Evolutionary conservation across 2,888 invertebrate species (phyloP).

Genomic region (Incurvaria masculella): DNA sequence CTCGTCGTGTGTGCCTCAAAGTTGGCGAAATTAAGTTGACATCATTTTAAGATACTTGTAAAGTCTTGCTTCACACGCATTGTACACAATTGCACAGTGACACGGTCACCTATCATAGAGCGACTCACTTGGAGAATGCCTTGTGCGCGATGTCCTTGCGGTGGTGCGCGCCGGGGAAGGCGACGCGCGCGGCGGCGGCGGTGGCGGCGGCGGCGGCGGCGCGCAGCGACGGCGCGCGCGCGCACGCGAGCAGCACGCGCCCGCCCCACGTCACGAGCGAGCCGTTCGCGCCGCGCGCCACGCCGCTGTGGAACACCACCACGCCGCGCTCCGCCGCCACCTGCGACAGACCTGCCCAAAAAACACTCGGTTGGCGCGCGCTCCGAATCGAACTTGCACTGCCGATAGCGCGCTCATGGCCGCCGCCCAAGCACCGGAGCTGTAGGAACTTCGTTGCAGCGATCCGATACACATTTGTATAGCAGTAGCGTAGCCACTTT

Average conservation of each 20-base stretch:
- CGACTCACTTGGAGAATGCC: constrained; percentile 79
- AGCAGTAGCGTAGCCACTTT: no score
- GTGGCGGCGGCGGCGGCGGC: constrained; percentile 73
- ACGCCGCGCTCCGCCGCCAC: constrained; percentile 49
- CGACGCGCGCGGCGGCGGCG: constrained; percentile 66
- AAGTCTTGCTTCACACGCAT: background rate
- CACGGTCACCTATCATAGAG: constrained; percentile 17
- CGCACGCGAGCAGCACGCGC: constrained; percentile 81
- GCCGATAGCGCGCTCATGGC: no score
- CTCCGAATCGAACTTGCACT: background rate
- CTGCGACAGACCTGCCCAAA: constrained; percentile 53
- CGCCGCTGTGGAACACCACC: constrained; percentile 85
- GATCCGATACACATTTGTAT: no score
- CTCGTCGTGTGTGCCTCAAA: no score
- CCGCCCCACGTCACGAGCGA: constrained; percentile 81
- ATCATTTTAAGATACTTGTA: no score
- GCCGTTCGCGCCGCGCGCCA: constrained; percentile 57
- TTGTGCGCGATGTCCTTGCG: constrained; percentile 88
- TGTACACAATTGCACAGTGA: constrained; percentile 3
- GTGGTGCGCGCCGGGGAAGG: constrained; percentile 83
- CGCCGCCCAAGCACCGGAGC: no score
- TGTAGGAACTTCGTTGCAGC: no score
- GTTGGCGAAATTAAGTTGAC: no score
- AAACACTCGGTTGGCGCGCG: background rate
- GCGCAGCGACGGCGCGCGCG: constrained; percentile 64